These are phyloP conservation scores for Aphis craccivora DNA, from an alignment of 1,140 invertebrate species.

Conservation along the genomic window DNA sequence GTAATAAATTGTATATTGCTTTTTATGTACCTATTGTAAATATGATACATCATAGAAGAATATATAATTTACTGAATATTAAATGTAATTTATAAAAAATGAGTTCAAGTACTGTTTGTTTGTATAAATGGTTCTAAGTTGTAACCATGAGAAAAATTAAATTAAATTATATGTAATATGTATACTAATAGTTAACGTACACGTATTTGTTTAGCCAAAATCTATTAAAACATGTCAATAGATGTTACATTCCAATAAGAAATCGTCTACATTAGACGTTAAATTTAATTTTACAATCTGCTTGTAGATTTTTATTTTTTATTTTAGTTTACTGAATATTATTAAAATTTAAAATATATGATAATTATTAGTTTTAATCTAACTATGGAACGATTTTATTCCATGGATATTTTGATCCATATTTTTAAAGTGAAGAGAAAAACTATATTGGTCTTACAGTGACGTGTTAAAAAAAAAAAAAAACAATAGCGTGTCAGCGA, in stretches of 20 bases:
- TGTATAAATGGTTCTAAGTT: background rate
- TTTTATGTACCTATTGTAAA: background rate
- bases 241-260: background rate
- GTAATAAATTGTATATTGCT: too few relatives aligned
- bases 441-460: background rate
- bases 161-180: background rate
- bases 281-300: background rate
- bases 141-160: background rate
- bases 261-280: background rate
- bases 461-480: conserved; percentile 29
- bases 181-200: too few relatives aligned
- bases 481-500: background rate
- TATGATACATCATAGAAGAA: background rate
- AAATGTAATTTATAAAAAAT: background rate
- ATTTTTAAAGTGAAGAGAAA: background rate
- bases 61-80: background rate
- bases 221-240: background rate
- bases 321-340: background rate
- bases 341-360: background rate
- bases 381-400: background rate
- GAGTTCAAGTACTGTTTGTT: background rate
- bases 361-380: background rate
- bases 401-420: background rate
- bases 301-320: background rate
- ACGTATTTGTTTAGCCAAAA: background rate